Evolutionary conservation across 1,140 invertebrate genomes (phyloP).

Genomic region (Bombus ignitus): DNA sequence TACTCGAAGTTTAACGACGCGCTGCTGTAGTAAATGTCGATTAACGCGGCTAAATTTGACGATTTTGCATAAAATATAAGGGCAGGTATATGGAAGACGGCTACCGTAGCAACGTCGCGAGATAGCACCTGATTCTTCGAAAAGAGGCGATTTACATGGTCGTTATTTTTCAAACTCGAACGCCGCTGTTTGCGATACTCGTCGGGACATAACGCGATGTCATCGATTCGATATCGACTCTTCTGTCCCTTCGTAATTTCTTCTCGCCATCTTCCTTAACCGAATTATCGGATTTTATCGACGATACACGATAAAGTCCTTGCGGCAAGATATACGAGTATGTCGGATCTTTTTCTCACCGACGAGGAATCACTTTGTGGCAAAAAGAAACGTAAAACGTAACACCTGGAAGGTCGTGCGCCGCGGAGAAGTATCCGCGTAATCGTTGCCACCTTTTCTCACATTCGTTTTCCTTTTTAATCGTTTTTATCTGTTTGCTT

Average conservation of each 20-base stretch:
- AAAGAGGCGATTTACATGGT: slow-evolving; percentile 46
- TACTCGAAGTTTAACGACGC: background rate
- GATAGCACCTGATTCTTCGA: background rate
- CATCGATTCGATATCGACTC: slow-evolving; percentile 25
- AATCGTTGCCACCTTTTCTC: too few relatives aligned
- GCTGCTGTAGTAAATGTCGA: background rate
- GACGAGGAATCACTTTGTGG: background rate
- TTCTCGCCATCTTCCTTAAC: background rate
- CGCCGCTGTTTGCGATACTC: background rate
- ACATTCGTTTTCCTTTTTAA: too few relatives aligned
- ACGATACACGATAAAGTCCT: background rate
- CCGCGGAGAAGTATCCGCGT: background rate
- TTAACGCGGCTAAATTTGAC: slow-evolving; percentile 3
- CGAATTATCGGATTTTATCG: too few relatives aligned
- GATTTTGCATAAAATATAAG: background rate
- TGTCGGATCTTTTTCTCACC: too few relatives aligned
- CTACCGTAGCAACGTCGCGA: background rate
- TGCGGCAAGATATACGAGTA: background rate
- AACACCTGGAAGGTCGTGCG: background rate
- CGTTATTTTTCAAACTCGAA: slow-evolving; percentile 47
- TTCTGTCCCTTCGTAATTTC: background rate
- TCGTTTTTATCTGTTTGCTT: too few relatives aligned
- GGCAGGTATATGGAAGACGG: background rate
- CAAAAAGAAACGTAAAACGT: background rate
- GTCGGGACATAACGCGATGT: slow-evolving; percentile 12